Base-by-base conservation (phyloP, 2,888 invertebrate genomes). In the Amiota communis region DNA sequence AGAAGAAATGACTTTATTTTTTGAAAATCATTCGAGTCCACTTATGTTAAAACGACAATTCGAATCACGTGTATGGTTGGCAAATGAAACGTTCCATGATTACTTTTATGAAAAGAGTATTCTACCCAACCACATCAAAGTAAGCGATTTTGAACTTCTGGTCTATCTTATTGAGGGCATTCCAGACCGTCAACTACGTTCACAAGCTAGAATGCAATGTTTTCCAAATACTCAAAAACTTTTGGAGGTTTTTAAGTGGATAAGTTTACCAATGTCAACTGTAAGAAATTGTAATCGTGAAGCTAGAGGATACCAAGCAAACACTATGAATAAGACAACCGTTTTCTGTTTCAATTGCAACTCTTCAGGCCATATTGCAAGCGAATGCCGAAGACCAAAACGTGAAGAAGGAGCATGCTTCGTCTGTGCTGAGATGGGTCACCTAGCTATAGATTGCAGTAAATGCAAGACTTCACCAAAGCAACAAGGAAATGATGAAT, bases 301-400 rank as follows among this genome's bases (percentile, higher is more conserved):
- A n/a, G 20, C 9, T 9, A 59, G 15, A 59, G 20, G n/a, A n/a
- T n/a, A n/a, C n/a, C n/a, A n/a, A n/a, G n/a, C n/a, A n/a, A n/a
- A n/a, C n/a, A n/a, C n/a, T n/a, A n/a, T n/a, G n/a, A n/a, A n/a
- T n/a, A n/a, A n/a, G n/a, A n/a, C n/a, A n/a, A n/a, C n/a, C n/a
- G n/a, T n/a, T n/a, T n/a, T n/a, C n/a, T n/a, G n/a, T n/a, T n/a
- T n/a, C n/a, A n/a, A n/a, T n/a, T n/a, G n/a, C n/a, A n/a, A n/a
- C n/a, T n/a, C n/a, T n/a, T n/a, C n/a, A n/a, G n/a, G n/a, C n/a
- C n/a, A n/a, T n/a, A n/a, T n/a, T n/a, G n/a, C n/a, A n/a, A n/a
- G n/a, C n/a, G n/a, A n/a, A n/a, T n/a, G n/a, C n/a, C n/a, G 59
- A 9, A 59, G n/a, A 59, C 59, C 59, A 59, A 59, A 59, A 59